Conservation (phyloP, 1,140 invertebrate genomes). For the Caenorhabditis brenneri region DNA sequence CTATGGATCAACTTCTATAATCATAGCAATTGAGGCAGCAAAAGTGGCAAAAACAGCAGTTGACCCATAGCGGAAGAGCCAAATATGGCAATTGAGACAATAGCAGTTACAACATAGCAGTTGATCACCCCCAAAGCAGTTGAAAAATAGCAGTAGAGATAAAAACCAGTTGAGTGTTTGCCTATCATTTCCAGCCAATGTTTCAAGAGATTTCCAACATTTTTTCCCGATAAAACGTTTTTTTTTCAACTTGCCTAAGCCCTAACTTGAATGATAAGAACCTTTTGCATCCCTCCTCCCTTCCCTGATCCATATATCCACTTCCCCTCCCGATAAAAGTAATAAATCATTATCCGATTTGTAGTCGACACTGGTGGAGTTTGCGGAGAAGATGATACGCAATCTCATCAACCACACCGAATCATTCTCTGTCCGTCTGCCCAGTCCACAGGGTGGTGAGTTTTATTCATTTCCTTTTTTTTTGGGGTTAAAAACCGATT, state of each 20-base stretch:
- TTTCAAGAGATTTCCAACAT: background rate
- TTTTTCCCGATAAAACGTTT: background rate
- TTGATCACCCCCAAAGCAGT: too few species aligned
- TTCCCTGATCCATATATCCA: background rate
- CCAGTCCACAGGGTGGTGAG: background rate
- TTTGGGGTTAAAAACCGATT: background rate
- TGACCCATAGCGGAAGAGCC: too few species aligned
- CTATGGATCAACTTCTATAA: too few species aligned
- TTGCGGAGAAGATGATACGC: constrained; percentile 26
- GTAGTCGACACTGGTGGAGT: constrained; percentile 38
- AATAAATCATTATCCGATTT: background rate
- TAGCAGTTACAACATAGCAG: too few species aligned
- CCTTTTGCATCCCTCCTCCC: background rate
- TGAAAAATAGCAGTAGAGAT: too few species aligned
- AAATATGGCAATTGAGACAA: too few species aligned
- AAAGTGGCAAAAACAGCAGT: too few species aligned
- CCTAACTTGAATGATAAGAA: too few species aligned
- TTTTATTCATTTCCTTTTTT: too few species aligned
- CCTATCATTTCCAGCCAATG: background rate
- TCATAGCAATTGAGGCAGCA: too few species aligned
- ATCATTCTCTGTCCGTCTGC: constrained; percentile 5
- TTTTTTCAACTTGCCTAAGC: background rate
- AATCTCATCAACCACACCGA: constrained; percentile 38
- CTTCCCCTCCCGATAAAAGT: background rate
- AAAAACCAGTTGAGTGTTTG: too few species aligned